Conservation (phyloP, 2,888 invertebrate species). For the Sabatieria punctata region DNA sequence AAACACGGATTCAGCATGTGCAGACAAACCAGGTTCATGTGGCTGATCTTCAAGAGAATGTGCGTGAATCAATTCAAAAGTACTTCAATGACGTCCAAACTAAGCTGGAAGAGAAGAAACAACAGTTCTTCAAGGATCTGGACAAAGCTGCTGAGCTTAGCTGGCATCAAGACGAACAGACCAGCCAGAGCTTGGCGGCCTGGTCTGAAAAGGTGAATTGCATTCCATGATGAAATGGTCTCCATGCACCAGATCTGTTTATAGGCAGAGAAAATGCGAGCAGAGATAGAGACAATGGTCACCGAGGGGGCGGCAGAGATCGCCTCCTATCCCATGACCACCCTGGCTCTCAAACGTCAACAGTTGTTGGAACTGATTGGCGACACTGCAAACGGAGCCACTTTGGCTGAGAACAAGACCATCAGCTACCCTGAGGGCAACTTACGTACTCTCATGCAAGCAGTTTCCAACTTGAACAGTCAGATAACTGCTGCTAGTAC, state of each 20-base stretch:
- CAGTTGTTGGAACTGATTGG: background rate
- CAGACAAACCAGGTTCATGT: slow-evolving; percentile 1
- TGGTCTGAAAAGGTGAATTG: background rate
- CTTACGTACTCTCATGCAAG: background rate
- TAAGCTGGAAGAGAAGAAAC: background rate
- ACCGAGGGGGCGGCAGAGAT: no score
- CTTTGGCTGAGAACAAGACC: background rate
- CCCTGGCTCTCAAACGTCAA: background rate
- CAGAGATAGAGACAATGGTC: no score
- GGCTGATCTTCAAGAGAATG: slow-evolving; percentile 3
- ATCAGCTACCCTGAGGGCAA: slow-evolving; percentile 3
- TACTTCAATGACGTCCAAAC: slow-evolving; percentile 4
- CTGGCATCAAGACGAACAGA: slow-evolving; percentile 1
- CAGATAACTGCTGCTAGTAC: background rate
- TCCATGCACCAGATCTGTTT: no score
- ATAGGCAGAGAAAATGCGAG: no score
- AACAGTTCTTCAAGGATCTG: slow-evolving; percentile 1
- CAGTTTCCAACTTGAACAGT: background rate
- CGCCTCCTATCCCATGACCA: no score
- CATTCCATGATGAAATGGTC: no score
- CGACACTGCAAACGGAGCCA: background rate
- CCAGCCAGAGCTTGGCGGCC: background rate
- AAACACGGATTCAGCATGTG: background rate
- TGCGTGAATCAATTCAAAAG: slow-evolving; percentile 2
- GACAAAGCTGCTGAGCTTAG: background rate